These are phyloP conservation scores for Furnarius figulus DNA, from an alignment of 2,113 vertebrate species.

Conservation along the genomic window DNA sequence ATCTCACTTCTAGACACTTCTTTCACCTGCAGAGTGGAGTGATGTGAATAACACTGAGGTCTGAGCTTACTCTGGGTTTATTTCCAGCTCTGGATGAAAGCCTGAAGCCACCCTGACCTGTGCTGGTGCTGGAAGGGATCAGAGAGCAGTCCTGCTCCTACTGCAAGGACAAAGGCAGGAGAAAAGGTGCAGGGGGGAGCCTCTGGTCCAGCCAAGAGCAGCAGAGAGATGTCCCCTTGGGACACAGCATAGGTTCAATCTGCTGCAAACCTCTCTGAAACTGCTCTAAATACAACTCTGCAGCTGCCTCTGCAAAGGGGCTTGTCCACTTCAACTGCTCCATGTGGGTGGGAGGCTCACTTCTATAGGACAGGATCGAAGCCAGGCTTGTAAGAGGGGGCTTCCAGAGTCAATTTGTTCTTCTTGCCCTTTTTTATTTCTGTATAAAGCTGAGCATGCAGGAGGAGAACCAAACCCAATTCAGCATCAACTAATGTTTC, in stretches of 20 bases:
- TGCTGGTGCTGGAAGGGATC: neutral
- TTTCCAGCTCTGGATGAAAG: neutral
- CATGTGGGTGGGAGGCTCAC: fast-evolving
- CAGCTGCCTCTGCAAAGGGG: neutral
- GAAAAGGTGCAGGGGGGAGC: neutral
- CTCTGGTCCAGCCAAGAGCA: neutral
- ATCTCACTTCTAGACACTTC: neutral
- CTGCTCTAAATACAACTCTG: neutral
- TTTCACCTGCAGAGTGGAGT: neutral
- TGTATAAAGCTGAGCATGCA: neutral
- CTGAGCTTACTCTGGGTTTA: neutral
- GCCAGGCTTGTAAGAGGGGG: neutral
- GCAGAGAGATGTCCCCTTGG: neutral
- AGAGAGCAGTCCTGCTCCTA: neutral
- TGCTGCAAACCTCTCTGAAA: neutral
- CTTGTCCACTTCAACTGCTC: neutral
- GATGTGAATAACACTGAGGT: fast-evolving
- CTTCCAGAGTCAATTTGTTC: neutral
- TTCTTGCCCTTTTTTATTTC: neutral
- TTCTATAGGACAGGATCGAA: neutral
- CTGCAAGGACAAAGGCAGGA: fast-evolving
- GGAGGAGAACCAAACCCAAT: neutral
- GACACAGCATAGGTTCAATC: fast-evolving
- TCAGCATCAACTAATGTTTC: neutral
- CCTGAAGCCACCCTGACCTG: neutral